These are phyloP conservation scores for Cantharis nigra DNA, from an alignment of 2,888 invertebrate genomes.

Conservation along the genomic window DNA sequence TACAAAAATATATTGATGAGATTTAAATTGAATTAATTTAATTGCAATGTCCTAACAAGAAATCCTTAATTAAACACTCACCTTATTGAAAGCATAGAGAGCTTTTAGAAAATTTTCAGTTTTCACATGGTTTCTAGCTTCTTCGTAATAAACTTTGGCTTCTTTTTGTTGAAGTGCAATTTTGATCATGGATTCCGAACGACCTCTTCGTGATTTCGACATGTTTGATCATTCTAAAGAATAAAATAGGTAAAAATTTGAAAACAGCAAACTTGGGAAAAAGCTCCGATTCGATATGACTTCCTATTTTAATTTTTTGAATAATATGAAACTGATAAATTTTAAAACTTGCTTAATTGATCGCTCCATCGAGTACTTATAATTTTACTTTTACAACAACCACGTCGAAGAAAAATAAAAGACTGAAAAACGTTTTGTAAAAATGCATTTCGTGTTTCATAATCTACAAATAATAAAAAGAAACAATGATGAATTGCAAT, in stretches of 20 bases:
- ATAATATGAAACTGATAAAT: too few relatives aligned
- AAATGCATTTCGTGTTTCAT: conserved; percentile 14
- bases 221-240: conserved; percentile 11
- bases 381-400: too few relatives aligned
- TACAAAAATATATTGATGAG: too few relatives aligned
- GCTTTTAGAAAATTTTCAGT: conserved; percentile 75
- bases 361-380: background rate
- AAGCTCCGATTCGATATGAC: too few relatives aligned
- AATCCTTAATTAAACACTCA: conserved; percentile 44
- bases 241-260: background rate
- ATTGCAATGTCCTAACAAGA: too few relatives aligned
- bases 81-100: conserved; percentile 72
- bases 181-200: conserved; percentile 50
- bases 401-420: background rate
- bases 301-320: too few relatives aligned
- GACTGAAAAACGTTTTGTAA: background rate
- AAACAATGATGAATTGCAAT: background rate
- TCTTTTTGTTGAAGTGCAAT: conserved; percentile 49
- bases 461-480: background rate
- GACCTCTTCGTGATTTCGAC: conserved; percentile 28
- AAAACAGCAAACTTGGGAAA: too few relatives aligned
- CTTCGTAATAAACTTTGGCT: conserved; percentile 76
- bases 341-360: background rate
- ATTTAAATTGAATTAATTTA: too few relatives aligned
- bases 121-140: conserved; percentile 78